Conservation (phyloP, 2,888 invertebrate genomes). For the Netelia melanura region DNA sequence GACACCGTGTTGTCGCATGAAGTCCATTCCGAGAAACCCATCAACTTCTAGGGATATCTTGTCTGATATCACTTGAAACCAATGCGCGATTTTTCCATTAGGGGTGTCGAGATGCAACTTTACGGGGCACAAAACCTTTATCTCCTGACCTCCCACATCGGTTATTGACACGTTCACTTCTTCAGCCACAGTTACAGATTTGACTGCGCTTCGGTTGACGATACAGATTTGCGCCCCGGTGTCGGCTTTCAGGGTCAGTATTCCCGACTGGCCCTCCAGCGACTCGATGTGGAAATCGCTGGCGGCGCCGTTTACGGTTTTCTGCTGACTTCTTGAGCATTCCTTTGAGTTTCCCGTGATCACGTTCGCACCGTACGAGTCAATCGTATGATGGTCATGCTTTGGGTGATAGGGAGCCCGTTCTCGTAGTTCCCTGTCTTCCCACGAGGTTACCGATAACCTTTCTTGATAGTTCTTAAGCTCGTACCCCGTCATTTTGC, state of each 20-base stretch:
- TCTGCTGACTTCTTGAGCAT: too few species aligned
- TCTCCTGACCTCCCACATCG: not conserved
- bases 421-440: too few species aligned
- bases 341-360: too few species aligned
- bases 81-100: not conserved
- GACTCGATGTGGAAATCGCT: too few species aligned
- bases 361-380: too few species aligned
- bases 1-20: not conserved
- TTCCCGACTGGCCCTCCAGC: not conserved
- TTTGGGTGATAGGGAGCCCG: too few species aligned
- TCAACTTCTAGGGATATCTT: not conserved
- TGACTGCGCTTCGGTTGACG: not conserved
- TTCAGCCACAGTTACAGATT: not conserved
- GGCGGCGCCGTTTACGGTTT: too few species aligned
- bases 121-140: not conserved
- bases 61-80: not conserved
- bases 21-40: conserved; percentile 1
- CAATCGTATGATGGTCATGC: too few species aligned
- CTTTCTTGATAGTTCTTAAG: too few species aligned
- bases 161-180: not conserved
- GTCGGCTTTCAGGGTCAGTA: not conserved
- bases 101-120: not conserved
- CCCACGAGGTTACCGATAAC: too few species aligned
- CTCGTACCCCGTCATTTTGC: too few species aligned
- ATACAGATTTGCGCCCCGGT: not conserved